Percentiles rank a stretch among this genome's conserved stretches.
phyloP scores from a whole-genome alignment of 2,888 invertebrate species.

The Anodontia alba region DNA sequence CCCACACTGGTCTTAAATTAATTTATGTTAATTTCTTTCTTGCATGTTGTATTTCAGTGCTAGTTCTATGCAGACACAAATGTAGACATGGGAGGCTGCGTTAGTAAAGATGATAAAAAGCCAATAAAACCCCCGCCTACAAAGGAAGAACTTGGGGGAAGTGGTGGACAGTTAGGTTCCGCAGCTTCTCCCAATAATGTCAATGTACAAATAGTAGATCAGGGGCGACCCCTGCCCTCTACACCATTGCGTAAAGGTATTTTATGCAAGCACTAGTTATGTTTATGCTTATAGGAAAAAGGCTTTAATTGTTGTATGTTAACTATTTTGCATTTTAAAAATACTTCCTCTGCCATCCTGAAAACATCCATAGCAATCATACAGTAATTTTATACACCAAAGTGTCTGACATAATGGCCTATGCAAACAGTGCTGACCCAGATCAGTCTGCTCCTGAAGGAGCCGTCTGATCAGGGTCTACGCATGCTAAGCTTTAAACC shows the following conservation, averaged over 20 bases:
- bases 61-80: not conserved
- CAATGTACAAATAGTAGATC: conserved; percentile 22
- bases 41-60: not conserved
- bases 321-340: too few relatives aligned
- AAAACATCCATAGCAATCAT: too few relatives aligned
- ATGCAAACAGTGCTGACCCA: too few relatives aligned
- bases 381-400: too few relatives aligned
- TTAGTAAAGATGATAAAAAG: conserved; percentile 1
- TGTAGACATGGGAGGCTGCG: conserved; percentile 7
- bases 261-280: not conserved
- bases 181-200: conserved; percentile 16
- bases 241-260: conserved; percentile 56
- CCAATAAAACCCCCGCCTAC: not conserved
- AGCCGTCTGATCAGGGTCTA: too few relatives aligned
- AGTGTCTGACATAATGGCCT: too few relatives aligned
- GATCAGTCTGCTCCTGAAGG: too few relatives aligned
- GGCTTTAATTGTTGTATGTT: too few relatives aligned
- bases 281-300: too few relatives aligned
- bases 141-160: not conserved
- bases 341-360: too few relatives aligned
- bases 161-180: not conserved
- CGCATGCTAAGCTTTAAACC: too few relatives aligned
- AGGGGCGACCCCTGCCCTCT: conserved; percentile 43
- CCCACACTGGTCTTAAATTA: not conserved
- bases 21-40: not conserved